These are phyloP conservation scores for Vulpes vulpes DNA, from an alignment of 2,113 vertebrate genomes.

Conservation along the genomic window DNA sequence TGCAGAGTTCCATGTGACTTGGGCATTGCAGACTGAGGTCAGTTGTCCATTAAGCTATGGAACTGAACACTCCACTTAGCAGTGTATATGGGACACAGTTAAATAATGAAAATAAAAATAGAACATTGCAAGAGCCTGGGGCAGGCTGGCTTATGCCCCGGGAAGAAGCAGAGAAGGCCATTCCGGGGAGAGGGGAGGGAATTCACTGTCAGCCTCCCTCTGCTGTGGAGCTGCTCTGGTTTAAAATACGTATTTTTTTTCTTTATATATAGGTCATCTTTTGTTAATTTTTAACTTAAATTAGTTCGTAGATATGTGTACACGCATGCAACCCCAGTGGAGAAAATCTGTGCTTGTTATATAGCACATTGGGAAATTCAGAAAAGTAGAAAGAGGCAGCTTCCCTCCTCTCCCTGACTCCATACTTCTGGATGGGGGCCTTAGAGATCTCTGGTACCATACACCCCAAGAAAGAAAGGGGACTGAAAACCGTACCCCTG, in stretches of 20 bases:
- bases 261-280: background rate
- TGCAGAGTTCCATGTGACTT: background rate
- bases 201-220: background rate
- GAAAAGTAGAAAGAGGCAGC: background rate
- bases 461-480: background rate
- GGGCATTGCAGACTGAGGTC: background rate
- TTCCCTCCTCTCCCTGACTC: background rate
- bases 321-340: background rate
- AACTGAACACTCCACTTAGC: background rate
- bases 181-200: background rate
- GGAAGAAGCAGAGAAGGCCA: background rate
- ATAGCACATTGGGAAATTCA: background rate
- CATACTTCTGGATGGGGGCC: background rate
- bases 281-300: constrained; percentile 30
- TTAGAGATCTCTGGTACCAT: no score
- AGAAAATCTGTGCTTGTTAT: background rate
- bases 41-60: background rate
- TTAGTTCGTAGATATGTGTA: background rate
- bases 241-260: background rate
- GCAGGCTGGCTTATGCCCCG: background rate
- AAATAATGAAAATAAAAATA: constrained; percentile 75
- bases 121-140: constrained; percentile 53
- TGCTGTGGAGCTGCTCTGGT: background rate
- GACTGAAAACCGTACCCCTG: background rate
- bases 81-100: constrained; percentile 55